Evolutionary conservation across 1,140 invertebrate genomes (phyloP).

Genomic region (Drosophila asahinai): DNA sequence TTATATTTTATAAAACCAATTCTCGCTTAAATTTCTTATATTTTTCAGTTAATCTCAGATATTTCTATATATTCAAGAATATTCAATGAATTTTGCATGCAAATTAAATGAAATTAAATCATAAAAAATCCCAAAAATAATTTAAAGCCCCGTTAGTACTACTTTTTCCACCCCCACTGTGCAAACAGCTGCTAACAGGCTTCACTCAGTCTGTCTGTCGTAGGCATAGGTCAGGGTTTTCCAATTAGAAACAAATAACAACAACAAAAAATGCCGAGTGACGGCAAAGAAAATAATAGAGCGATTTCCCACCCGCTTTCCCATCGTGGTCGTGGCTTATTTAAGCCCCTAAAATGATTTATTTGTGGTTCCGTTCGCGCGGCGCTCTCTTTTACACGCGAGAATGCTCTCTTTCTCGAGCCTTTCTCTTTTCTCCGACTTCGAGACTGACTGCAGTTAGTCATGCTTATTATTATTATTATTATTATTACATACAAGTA

Average conservation of each 20-base stretch:
- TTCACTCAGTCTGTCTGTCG: conserved; percentile 12
- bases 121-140: not conserved
- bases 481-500: conserved; percentile 12
- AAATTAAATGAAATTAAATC: not conserved
- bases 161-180: not conserved
- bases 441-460: conserved; percentile 33
- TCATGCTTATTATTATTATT: conserved; percentile 45
- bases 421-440: conserved; percentile 15
- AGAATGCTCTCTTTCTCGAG: conserved; percentile 18
- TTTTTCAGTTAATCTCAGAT: not conserved
- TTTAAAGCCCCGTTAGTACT: not conserved
- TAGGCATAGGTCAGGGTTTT: conserved; percentile 72
- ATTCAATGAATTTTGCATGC: too few relatives aligned
- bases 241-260: conserved; percentile 53
- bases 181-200: conserved; percentile 16
- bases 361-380: conserved; percentile 23
- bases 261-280: conserved; percentile 13
- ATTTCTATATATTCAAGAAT: too few relatives aligned
- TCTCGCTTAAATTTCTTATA: not conserved
- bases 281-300: conserved; percentile 32
- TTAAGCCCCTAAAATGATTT: conserved; percentile 46
- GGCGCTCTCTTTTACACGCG: conserved; percentile 3
- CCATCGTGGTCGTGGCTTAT: not conserved
- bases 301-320: conserved; percentile 12
- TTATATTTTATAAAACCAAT: not conserved